phyloP scores from a whole-genome alignment of 1,140 invertebrate species.

The Notospermus geniculatus region DNA sequence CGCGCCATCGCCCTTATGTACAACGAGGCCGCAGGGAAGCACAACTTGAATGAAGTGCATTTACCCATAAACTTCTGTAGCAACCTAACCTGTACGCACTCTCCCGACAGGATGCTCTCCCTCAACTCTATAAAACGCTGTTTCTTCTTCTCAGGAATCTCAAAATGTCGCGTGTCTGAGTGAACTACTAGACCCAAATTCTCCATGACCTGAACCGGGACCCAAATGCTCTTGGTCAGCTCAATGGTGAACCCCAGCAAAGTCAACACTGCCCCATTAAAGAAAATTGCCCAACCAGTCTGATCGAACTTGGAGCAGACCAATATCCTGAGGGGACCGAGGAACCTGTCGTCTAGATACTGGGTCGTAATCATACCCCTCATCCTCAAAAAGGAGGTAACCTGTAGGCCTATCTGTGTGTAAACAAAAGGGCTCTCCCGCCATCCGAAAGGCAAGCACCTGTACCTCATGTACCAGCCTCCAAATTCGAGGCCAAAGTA shows the following conservation, averaged over 20 bases:
- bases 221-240: too few relatives aligned
- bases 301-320: too few relatives aligned
- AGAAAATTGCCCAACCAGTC: too few relatives aligned
- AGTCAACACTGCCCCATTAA: not conserved
- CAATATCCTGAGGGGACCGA: not conserved
- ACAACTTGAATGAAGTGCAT: slow-evolving; percentile 19
- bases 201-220: not conserved
- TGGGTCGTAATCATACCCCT: not conserved
- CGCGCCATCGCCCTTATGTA: too few relatives aligned
- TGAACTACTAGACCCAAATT: slow-evolving; percentile 22
- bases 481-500: not conserved
- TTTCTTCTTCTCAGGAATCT: too few relatives aligned
- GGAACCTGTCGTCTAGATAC: slow-evolving; percentile 7
- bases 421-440: not conserved
- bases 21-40: too few relatives aligned
- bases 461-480: not conserved
- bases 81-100: slow-evolving; percentile 14
- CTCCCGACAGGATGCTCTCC: too few relatives aligned
- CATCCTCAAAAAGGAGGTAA: not conserved
- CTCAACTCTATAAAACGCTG: too few relatives aligned
- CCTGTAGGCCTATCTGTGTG: not conserved
- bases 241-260: too few relatives aligned
- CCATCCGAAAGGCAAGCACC: slow-evolving; percentile 10
- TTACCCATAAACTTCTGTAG: slow-evolving; percentile 21
- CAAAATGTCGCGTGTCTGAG: slow-evolving; percentile 14